phyloP scores from a whole-genome alignment of 2,888 invertebrate genomes.

The Acrobasis consociella region DNA sequence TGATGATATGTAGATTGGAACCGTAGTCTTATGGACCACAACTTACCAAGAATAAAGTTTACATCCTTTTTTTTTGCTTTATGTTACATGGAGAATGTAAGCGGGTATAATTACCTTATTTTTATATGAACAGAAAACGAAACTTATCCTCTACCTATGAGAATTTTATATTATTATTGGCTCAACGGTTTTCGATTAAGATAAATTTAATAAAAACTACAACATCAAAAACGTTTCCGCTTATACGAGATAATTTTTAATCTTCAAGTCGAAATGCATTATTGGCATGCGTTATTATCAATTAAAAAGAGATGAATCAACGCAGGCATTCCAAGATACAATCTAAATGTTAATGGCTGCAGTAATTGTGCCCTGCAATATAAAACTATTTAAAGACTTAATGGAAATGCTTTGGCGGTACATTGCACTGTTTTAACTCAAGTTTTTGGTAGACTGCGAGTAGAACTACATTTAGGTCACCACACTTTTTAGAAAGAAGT shows the following conservation, averaged over 20 bases:
- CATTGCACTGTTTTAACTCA: conserved; percentile 4
- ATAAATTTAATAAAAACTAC: neutral
- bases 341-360: conserved; percentile 26
- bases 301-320: conserved; percentile 24
- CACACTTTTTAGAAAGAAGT: too few relatives aligned
- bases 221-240: neutral
- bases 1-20: too few relatives aligned
- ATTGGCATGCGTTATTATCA: conserved; percentile 22
- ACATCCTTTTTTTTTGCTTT: too few relatives aligned
- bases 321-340: conserved; percentile 22
- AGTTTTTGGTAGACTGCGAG: conserved; percentile 2
- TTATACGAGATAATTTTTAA: neutral
- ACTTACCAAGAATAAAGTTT: too few relatives aligned
- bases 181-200: too few relatives aligned
- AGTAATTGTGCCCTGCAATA: conserved; percentile 29
- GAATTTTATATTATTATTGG: too few relatives aligned
- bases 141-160: too few relatives aligned
- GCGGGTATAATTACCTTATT: too few relatives aligned
- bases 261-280: conserved; percentile 14
- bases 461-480: too few relatives aligned
- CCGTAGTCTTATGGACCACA: too few relatives aligned
- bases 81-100: too few relatives aligned
- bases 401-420: conserved; percentile 24
- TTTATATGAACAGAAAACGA: too few relatives aligned
- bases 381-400: conserved; percentile 33